Evolutionary conservation across 2,797 vertebrate genomes (phyloP).

Genomic region (Bufotes viridis): DNA sequence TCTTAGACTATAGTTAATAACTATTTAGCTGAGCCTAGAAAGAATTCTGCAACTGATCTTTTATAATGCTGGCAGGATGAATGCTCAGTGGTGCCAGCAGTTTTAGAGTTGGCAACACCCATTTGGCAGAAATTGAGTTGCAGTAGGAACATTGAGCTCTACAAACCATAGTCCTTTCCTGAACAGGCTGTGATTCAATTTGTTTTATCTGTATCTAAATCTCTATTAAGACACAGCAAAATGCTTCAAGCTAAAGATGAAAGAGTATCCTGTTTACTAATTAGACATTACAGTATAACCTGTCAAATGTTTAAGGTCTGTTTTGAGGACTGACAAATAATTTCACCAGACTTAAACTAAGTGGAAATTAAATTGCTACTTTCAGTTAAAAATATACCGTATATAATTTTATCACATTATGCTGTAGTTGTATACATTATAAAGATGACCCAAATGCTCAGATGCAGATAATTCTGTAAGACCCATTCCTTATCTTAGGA

Average conservation of each 20-base stretch:
- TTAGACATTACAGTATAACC: not conserved
- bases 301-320: not conserved
- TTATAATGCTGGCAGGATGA: slow-evolving; percentile 73
- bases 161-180: slow-evolving; percentile 67
- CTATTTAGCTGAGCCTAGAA: slow-evolving; percentile 70
- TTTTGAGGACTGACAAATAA: not conserved
- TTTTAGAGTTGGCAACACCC: slow-evolving; percentile 71
- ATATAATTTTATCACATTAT: not conserved
- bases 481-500: not conserved
- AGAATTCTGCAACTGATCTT: slow-evolving; percentile 70
- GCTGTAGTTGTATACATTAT: not conserved
- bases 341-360: not conserved
- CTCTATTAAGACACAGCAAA: slow-evolving; percentile 28
- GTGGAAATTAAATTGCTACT: not conserved
- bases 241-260: slow-evolving; percentile 25
- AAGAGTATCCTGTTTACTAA: slow-evolving; percentile 23
- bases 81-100: slow-evolving; percentile 67
- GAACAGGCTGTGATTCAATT: slow-evolving; percentile 64
- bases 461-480: not conserved
- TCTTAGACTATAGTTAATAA: slow-evolving; percentile 72
- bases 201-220: slow-evolving; percentile 41
- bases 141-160: slow-evolving; percentile 63
- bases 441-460: not conserved
- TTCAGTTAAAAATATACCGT: not conserved
- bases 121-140: slow-evolving; percentile 68